Conservation (phyloP, 1,140 invertebrate genomes). For the Maconellicoccus hirsutus region DNA sequence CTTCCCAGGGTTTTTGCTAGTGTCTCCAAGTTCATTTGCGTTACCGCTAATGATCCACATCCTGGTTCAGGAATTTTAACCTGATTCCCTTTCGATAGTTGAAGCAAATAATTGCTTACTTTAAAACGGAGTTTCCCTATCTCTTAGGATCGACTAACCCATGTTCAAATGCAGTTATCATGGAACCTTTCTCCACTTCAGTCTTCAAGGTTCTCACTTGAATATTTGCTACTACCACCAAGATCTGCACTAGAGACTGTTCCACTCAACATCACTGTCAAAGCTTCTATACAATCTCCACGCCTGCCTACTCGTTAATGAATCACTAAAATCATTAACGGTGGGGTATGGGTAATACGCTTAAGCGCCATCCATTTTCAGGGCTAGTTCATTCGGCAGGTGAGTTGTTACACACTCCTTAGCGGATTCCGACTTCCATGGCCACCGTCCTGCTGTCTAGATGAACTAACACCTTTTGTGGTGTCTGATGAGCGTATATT, state of each 20-base stretch:
- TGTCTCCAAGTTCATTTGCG: constrained; percentile 55
- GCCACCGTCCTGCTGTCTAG: constrained; percentile 78
- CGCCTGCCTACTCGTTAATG: constrained; percentile 59
- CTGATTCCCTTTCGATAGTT: constrained; percentile 61
- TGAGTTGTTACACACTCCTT: constrained; percentile 66
- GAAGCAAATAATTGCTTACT: too few species aligned
- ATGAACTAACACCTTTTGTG: constrained; percentile 75
- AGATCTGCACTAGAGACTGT: constrained; percentile 71
- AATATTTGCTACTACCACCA: constrained; percentile 61
- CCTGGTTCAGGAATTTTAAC: constrained; percentile 60
- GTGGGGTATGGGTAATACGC: constrained; percentile 49
- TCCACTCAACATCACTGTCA: constrained; percentile 61
- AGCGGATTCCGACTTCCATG: constrained; percentile 82
- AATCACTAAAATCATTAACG: constrained; percentile 39
- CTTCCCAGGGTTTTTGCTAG: constrained; percentile 60
- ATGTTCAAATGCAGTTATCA: constrained; percentile 80
- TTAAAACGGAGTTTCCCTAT: constrained; percentile 39
- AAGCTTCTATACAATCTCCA: constrained; percentile 59
- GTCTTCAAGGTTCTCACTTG: constrained; percentile 57
- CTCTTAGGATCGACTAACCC: constrained; percentile 78
- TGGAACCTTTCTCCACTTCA: constrained; percentile 74
- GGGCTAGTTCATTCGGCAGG: constrained; percentile 39
- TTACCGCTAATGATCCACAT: constrained; percentile 46
- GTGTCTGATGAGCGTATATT: constrained; percentile 56
- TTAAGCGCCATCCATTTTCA: constrained; percentile 54